Evolutionary conservation across 2,888 invertebrate species (phyloP), one percentile per base, ranked within the genome.

Genomic region (Diogma glabrata): DNA sequence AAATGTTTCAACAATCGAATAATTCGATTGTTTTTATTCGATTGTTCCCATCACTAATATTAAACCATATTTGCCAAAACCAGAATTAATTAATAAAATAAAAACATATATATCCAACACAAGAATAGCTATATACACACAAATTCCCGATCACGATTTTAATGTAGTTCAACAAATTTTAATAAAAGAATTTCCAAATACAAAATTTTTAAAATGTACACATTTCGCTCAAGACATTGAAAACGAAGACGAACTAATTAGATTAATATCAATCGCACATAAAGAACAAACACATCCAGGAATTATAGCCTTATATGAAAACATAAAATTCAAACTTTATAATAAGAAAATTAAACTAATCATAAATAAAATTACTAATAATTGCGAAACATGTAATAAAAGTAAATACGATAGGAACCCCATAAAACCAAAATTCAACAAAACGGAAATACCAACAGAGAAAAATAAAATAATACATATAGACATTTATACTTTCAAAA

Each of bases 101-200:
- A 28, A 43, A 38, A 38, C 43, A 46, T 51, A 38, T 19, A 10
- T 51, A 22, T 26, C 4, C 10, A 38, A 36, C 4, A 22, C 30
- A 10, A 53, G 19, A 36, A 24, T 50, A 16, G 47, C 36, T 9
- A 51, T 51, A 12, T 53, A 50, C 47, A 33, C 51, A 28, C 47
- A 51, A 26, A 12, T 53, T 17, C 20, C 19, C 7, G 51, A 53
- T 47, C 40, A 50, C 22, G 40, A 40, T 19, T 53, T 51, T 22
- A 51, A 53, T 49, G 12, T 3, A 40, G 19, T 40, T 9, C 40
- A 40, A 19, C 40, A 40, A 40, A 40, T 17, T 12, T 3, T 40
- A 17, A 40, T 17, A 9, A 19, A 40, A 9, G 17, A 17, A 17
- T 6, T 40, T 17, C 2, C 19, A 2, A 16, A 4, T 3, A 40